A percentile compares a stretch with the other conserved stretches of the same genome.
phyloP scores from a whole-genome alignment of 2,888 invertebrate genomes.

The Baccha elongata region DNA sequence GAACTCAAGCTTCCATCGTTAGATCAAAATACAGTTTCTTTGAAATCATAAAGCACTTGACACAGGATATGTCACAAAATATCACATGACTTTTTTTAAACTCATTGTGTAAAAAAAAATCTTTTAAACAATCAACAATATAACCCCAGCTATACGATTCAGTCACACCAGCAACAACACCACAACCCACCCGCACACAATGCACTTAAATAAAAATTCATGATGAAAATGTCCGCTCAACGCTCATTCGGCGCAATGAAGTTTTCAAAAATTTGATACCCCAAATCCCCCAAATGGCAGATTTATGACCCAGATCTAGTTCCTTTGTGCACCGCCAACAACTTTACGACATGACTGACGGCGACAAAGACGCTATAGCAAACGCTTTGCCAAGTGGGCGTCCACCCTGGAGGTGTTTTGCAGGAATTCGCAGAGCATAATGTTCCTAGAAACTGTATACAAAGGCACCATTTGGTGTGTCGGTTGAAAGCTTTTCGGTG shows the following conservation, averaged over 20 bases:
- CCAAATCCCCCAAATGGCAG: slow-evolving; percentile 38
- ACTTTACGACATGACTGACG: slow-evolving; percentile 8
- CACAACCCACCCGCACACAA: slow-evolving; percentile 53
- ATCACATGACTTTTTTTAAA: not conserved
- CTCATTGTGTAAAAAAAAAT: not conserved
- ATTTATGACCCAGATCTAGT: slow-evolving; percentile 62
- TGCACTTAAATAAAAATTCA: not conserved
- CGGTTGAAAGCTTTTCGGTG: slow-evolving; percentile 62
- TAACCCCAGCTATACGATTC: not conserved
- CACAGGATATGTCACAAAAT: slow-evolving; percentile 14
- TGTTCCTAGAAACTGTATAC: slow-evolving; percentile 10
- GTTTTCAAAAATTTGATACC: slow-evolving; percentile 48
- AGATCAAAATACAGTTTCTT: no score
- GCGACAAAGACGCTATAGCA: slow-evolving; percentile 49
- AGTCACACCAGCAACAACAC: not conserved
- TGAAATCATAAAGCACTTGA: slow-evolving; percentile 16
- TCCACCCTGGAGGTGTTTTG: slow-evolving; percentile 62
- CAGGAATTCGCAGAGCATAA: slow-evolving; percentile 35
- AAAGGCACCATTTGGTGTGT: slow-evolving; percentile 23
- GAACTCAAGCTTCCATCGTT: no score
- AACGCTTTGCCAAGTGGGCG: slow-evolving; percentile 60
- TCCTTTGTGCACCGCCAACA: slow-evolving; percentile 46
- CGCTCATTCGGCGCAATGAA: slow-evolving; percentile 35
- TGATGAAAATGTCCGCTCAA: slow-evolving; percentile 27
- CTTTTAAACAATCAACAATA: not conserved